Percentiles rank a stretch among this genome's conserved stretches.
Evolutionary conservation across 2,797 vertebrate species (phyloP).

Genomic region (Chelidonichthys spinosus): DNA sequence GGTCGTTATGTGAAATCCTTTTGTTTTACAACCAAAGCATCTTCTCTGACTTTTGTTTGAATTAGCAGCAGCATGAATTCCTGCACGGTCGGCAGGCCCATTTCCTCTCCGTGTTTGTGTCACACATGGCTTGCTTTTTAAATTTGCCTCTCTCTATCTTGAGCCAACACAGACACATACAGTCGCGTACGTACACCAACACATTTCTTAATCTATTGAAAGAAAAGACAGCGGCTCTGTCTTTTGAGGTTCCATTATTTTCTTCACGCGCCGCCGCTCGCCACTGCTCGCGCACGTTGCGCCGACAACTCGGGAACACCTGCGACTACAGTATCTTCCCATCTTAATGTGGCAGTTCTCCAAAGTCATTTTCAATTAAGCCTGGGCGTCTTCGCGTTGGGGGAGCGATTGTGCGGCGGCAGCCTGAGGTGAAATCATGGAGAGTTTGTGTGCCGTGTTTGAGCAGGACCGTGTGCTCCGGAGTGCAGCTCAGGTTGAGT

Average conservation of each 20-base stretch:
- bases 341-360: slow-evolving; percentile 77
- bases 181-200: neutral
- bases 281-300: slow-evolving; percentile 48
- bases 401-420: slow-evolving; percentile 56
- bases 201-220: slow-evolving; percentile 46
- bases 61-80: slow-evolving; percentile 19
- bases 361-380: slow-evolving; percentile 81
- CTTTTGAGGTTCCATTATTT: slow-evolving; percentile 67
- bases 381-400: slow-evolving; percentile 79
- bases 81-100: slow-evolving; percentile 7
- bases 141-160: slow-evolving; percentile 47
- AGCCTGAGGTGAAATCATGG: slow-evolving; percentile 62
- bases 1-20: slow-evolving; percentile 30
- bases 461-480: slow-evolving; percentile 18
- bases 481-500: slow-evolving; percentile 39
- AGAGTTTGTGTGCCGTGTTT: slow-evolving; percentile 7
- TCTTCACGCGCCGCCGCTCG: slow-evolving; percentile 57
- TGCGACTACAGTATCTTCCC: slow-evolving; percentile 65
- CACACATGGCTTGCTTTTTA: slow-evolving; percentile 57
- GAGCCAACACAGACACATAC: slow-evolving; percentile 28
- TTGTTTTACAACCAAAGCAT: slow-evolving; percentile 32
- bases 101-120: slow-evolving; percentile 60
- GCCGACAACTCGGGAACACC: slow-evolving; percentile 60
- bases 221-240: slow-evolving; percentile 41
- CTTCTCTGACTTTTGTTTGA: slow-evolving; percentile 20